Percentiles rank a stretch among this genome's conserved stretches.
Evolutionary conservation across 2,888 invertebrate species (phyloP).

Genomic region (Phania funesta): DNA sequence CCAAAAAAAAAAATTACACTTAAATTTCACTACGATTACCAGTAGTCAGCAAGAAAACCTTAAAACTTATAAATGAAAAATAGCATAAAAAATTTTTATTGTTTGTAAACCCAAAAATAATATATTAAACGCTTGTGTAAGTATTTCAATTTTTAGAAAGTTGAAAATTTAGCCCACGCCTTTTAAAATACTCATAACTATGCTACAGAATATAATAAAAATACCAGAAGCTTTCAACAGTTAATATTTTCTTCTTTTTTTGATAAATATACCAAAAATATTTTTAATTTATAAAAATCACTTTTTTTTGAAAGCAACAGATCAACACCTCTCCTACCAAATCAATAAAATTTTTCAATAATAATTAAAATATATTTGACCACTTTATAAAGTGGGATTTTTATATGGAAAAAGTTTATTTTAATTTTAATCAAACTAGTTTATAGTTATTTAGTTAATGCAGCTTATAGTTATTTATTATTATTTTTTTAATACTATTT

Average conservation of each 20-base stretch:
- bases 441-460: slow-evolving; percentile 31
- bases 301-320: slow-evolving; percentile 76
- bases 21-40: slow-evolving; percentile 1
- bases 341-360: slow-evolving; percentile 51
- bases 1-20: neutral
- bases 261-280: slow-evolving; percentile 65
- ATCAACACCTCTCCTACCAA: slow-evolving; percentile 81
- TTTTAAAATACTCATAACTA: slow-evolving; percentile 40
- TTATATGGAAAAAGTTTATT: slow-evolving; percentile 21
- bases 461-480: slow-evolving; percentile 35
- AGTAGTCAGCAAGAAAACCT: neutral
- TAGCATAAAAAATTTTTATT: slow-evolving; percentile 63
- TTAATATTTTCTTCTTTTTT: slow-evolving; percentile 41
- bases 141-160: slow-evolving; percentile 69
- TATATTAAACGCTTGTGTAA: slow-evolving; percentile 73
- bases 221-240: slow-evolving; percentile 56
- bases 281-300: slow-evolving; percentile 44
- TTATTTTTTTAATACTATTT: slow-evolving; percentile 39
- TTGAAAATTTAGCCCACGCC: slow-evolving; percentile 30
- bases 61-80: neutral
- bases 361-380: slow-evolving; percentile 63
- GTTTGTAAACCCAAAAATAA: slow-evolving; percentile 41
- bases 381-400: slow-evolving; percentile 29
- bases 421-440: slow-evolving; percentile 11
- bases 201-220: slow-evolving; percentile 57